Base-by-base conservation (phyloP, 1,140 invertebrate genomes). In the Drosophila burlai region DNA sequence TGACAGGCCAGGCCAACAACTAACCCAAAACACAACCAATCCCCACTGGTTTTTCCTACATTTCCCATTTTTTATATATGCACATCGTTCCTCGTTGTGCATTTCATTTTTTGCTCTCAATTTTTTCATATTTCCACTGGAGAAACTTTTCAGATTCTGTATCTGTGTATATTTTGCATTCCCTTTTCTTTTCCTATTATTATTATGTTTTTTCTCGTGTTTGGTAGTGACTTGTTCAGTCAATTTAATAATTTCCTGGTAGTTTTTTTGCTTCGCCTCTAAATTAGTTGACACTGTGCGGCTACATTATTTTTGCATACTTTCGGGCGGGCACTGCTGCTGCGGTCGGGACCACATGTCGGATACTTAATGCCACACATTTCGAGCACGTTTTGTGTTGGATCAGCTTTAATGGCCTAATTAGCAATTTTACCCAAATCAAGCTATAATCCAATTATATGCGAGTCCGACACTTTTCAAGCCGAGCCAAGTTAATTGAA, bases 181-280 rank as follows among this genome's bases (percentile, higher is more conserved):
- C 54, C 52, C 16, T 38, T 38, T 55, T 38, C 9, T 31, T 34
- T 50, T 52, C 7, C 18, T 18, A 13, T 38, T 21, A 0, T 24
- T 24, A 10, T 34, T 34, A 10, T 34, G 10, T 10, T 34, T 34
- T 2, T 10, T 34, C 11, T 2, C 21, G 76, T 43, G 42, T 62
- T 40, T 45, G n/a, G n/a, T 42, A 54, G 46, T 18, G 2, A 67
- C 40, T 80, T 58, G 46, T 83, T 49, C 72, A 80, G 81, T 83
- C 81, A 83, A 83, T 83, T 83, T 83, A 83, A 83, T 83, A 83
- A 83, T 83, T 83, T 83, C 61, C 58, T 79, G 52, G 47, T 47
- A 57, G 45, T 66, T 73, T n/a, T 71, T 42, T 42, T 65, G 47
- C 49, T n/a, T 42, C n/a, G 16, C 49, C 31, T 24, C 15, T 34